Base-by-base conservation (phyloP, 2,888 invertebrate species). In the Apoda limacodes region DNA sequence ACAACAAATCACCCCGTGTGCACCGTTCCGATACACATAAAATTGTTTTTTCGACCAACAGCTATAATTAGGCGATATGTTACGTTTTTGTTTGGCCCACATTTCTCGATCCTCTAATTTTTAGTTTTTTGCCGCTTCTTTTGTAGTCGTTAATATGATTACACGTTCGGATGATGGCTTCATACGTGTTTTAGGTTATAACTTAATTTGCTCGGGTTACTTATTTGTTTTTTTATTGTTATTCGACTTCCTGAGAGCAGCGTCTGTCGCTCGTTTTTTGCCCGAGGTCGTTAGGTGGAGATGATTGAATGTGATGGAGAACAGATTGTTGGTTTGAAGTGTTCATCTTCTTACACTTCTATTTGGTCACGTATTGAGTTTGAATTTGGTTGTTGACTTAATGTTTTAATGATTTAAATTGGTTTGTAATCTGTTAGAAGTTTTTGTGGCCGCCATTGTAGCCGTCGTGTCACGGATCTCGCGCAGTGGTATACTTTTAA, bases 141-240 rank as follows among this genome's bases (percentile, higher is more conserved):
- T 78, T 78, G 78, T 78, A 76, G 76, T 78, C 76, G 80, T 80
- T 80, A 78, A 80, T 78, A 78, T 78, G 80, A 80, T 80, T 80
- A 80, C 75, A 76, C 72, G 69, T 75, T 67, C 65, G 70, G 76
- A 74, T 78, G 80, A 78, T 78, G 75, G 78, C 80, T 80, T 78
- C 76, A 78, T 80, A 78, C 80, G 74, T 76, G 76, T 76, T 76
- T 76, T 74, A 76, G 75, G 70, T 80, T 80, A 78, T 78, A 80
- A 80, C 80, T 80, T 80, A 80, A 80, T 80, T 80, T 80, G 74
- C 64, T 60, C 67, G 69, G 61, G 62, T 69, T 65, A 63, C 63
- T 71, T 78, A 72, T 78, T 78, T 75, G 71, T 71, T 78, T 75
- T 74, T 78, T 80, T 75, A 68, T 70, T 69, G 67, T 69, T 66